Conservation (phyloP, 1,140 invertebrate genomes). For the Diorhabda carinulata region DNA sequence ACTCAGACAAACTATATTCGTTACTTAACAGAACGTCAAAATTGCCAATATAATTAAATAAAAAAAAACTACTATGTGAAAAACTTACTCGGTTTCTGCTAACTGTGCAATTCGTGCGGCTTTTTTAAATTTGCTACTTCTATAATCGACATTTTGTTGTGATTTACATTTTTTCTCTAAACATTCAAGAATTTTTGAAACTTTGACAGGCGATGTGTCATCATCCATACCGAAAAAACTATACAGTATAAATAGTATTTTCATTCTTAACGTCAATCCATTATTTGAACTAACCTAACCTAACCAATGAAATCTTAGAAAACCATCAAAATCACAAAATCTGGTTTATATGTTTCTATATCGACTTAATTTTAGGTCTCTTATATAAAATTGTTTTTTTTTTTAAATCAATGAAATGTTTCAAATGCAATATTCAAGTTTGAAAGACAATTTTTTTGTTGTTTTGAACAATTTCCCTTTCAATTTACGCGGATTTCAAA, state of each 20-base stretch:
- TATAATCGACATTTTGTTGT: conserved; percentile 2
- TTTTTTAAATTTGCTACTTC: conserved; percentile 6
- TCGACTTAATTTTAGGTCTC: no score
- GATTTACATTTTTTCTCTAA: conserved; percentile 26
- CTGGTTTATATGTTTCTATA: no score
- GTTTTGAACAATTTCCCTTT: no score
- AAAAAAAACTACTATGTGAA: not conserved
- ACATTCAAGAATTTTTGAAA: conserved; percentile 31
- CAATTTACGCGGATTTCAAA: no score
- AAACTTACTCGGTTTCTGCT: not conserved
- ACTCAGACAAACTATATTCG: not conserved
- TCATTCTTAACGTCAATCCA: not conserved
- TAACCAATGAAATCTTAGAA: no score
- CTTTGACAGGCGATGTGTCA: conserved; percentile 25
- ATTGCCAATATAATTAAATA: not conserved
- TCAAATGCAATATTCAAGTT: no score
- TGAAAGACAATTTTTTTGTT: no score
- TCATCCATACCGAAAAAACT: conserved; percentile 19
- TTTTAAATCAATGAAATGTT: no score
- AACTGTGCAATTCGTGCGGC: not conserved
- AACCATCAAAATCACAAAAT: no score
- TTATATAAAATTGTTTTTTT: no score
- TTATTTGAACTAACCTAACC: no score
- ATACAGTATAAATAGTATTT: not conserved
- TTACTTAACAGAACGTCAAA: not conserved